These are phyloP conservation scores for Acanthosepion lycidas DNA, from an alignment of 2,888 invertebrate species.

Conservation along the genomic window DNA sequence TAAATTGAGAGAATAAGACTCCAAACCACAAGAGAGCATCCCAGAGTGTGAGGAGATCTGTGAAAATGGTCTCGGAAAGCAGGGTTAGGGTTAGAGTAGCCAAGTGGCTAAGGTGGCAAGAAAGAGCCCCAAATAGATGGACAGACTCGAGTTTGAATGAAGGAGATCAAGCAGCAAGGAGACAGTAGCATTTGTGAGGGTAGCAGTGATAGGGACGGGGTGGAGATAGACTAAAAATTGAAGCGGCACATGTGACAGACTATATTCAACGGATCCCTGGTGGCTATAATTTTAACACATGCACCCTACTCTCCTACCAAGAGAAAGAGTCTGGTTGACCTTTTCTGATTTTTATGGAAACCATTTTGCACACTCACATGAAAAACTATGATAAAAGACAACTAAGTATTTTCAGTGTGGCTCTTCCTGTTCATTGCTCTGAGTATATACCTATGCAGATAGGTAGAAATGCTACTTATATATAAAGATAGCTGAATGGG, in stretches of 20 bases:
- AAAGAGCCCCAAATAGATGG: background rate
- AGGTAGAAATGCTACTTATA: too few species aligned
- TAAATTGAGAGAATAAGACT: slow-evolving; percentile 9
- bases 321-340: background rate
- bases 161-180: background rate
- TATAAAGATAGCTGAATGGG: too few species aligned
- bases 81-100: background rate
- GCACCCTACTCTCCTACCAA: background rate
- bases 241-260: background rate
- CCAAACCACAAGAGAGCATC: background rate
- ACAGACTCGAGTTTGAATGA: background rate
- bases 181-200: background rate
- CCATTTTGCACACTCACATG: background rate
- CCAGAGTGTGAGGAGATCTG: slow-evolving; percentile 8
- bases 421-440: background rate
- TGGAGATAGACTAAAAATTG: background rate
- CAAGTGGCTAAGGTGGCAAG: background rate
- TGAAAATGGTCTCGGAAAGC: slow-evolving; percentile 33
- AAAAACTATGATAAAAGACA: background rate
- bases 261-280: background rate
- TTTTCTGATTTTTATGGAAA: slow-evolving; percentile 20
- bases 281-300: background rate
- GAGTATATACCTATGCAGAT: background rate
- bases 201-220: too few species aligned
- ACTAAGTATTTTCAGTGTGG: background rate